These are phyloP conservation scores for Gastrophryne carolinensis DNA, from an alignment of 2,797 vertebrate species.

Conservation along the genomic window DNA sequence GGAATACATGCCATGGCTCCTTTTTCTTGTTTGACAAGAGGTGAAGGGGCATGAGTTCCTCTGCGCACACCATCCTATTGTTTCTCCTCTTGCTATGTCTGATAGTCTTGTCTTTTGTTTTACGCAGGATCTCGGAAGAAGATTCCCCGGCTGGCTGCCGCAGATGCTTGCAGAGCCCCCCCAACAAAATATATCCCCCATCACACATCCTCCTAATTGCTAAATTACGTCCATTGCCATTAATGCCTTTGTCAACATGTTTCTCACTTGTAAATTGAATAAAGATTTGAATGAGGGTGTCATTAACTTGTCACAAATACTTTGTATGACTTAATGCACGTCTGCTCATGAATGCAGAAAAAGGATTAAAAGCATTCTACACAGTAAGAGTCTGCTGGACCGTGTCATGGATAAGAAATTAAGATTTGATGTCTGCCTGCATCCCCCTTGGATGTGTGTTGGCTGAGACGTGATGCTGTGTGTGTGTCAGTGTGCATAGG, in stretches of 20 bases:
- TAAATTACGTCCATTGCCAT: neutral
- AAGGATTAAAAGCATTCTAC: neutral
- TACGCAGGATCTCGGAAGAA: constrained; percentile 24
- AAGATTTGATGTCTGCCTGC: constrained; percentile 5
- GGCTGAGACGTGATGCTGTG: neutral
- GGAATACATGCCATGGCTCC: neutral
- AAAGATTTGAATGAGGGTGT: constrained; percentile 14
- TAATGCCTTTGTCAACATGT: neutral
- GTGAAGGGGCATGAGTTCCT: neutral
- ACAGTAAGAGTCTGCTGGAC: neutral
- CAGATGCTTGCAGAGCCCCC: neutral
- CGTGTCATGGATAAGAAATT: neutral
- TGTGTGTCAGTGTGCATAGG: neutral
- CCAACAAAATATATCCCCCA: neutral
- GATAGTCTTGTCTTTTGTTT: constrained; percentile 27
- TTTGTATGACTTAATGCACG: neutral
- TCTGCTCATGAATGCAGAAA: neutral
- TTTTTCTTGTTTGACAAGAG: neutral
- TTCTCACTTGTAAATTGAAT: neutral
- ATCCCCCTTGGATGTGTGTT: neutral
- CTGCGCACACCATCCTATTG: neutral
- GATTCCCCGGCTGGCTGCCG: neutral
- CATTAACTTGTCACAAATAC: neutral
- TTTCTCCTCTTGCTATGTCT: neutral
- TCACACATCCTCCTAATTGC: neutral